A percentile compares a stretch with the other conserved stretches of the same genome.
These are phyloP conservation scores for Stenurella melanura DNA, from an alignment of 2,888 invertebrate species.

Conservation along the genomic window DNA sequence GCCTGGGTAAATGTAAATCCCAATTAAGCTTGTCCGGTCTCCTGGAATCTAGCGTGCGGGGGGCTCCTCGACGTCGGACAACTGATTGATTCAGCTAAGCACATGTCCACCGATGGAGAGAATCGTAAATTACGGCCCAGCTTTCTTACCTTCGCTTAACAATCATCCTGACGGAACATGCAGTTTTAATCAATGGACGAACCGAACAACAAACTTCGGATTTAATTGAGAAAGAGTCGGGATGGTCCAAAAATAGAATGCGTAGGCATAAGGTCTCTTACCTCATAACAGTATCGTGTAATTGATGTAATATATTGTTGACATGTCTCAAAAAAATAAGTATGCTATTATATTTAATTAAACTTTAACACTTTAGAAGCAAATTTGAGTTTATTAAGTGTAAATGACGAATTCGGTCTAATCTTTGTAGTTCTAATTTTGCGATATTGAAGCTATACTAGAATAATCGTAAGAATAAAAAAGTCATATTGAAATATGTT, in stretches of 20 bases:
- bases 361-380: no score
- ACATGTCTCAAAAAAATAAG: no score
- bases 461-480: no score
- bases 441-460: no score
- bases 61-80: conserved; percentile 68
- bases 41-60: conserved; percentile 67
- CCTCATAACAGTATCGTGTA: background rate
- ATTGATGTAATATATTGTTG: no score
- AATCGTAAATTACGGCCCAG: conserved; percentile 67
- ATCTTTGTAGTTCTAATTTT: no score
- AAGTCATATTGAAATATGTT: no score
- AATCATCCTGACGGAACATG: conserved; percentile 43
- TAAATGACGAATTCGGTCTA: no score
- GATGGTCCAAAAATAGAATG: conserved; percentile 23
- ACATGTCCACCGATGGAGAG: conserved; percentile 67
- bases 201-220: conserved; percentile 36
- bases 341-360: no score
- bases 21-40: conserved; percentile 71
- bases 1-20: conserved; percentile 71
- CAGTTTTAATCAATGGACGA: conserved; percentile 46
- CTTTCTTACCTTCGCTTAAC: conserved; percentile 41
- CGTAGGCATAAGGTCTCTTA: background rate
- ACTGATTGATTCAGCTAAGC: conserved; percentile 72
- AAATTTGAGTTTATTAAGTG: no score
- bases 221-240: conserved; percentile 41